Evolutionary conservation across 2,888 invertebrate species (phyloP).

Genomic region (Leptinotarsa peninsularis): DNA sequence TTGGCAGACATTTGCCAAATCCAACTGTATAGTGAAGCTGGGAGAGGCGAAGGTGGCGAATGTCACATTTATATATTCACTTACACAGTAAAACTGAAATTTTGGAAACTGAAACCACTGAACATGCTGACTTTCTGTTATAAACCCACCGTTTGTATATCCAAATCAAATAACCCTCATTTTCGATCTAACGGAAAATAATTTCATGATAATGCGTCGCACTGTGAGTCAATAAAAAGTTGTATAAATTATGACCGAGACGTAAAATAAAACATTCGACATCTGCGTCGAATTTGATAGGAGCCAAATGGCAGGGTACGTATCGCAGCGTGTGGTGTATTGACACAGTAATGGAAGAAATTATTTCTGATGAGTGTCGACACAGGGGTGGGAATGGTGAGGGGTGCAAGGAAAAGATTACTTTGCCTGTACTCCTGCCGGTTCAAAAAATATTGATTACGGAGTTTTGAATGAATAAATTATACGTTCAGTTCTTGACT

Average conservation of each 20-base stretch:
- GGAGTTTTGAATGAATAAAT: neutral
- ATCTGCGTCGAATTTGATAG: constrained; percentile 39
- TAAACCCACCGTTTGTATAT: too few species aligned
- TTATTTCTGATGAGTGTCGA: constrained; percentile 4
- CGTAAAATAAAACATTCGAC: constrained; percentile 37
- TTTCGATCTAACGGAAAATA: neutral
- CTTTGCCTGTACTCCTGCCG: neutral
- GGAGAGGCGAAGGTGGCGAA: too few species aligned
- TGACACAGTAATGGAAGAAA: constrained; percentile 16
- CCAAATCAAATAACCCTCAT: too few species aligned
- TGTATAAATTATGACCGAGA: constrained; percentile 38
- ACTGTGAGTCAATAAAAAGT: constrained; percentile 39
- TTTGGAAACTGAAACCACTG: too few species aligned
- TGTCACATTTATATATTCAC: too few species aligned
- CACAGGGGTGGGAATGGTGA: constrained; percentile 1
- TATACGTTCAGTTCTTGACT: neutral
- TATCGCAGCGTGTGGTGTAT: constrained; percentile 25
- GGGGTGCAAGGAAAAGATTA: neutral
- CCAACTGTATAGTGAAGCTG: too few species aligned
- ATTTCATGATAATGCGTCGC: constrained; percentile 15
- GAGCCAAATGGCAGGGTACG: constrained; percentile 28
- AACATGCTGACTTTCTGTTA: too few species aligned
- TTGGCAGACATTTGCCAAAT: too few species aligned
- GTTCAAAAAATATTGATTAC: neutral
- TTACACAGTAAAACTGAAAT: too few species aligned